phyloP scores from a whole-genome alignment of 2,113 vertebrate genomes.

The Tricholaema leucomelas region DNA sequence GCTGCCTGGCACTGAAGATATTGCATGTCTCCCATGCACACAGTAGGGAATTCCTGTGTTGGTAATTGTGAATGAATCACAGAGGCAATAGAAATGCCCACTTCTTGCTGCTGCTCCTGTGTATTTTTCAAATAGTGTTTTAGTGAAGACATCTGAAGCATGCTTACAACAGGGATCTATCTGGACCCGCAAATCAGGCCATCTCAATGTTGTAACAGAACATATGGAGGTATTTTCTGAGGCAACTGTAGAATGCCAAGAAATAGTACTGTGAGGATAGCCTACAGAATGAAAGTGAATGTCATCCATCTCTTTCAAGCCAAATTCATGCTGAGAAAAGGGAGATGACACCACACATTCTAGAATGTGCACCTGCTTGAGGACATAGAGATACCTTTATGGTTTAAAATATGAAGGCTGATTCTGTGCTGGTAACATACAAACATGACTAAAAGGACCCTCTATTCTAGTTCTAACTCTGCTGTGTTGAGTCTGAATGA shows the following conservation, averaged over 20 bases:
- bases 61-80: constrained; percentile 47
- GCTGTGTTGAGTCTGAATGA: background rate
- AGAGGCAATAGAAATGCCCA: constrained; percentile 3
- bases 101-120: background rate
- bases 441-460: background rate
- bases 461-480: background rate
- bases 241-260: background rate
- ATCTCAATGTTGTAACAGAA: background rate
- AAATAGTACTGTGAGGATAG: background rate
- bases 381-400: background rate
- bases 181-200: background rate
- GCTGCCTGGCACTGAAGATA: constrained; percentile 24
- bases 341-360: background rate
- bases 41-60: constrained; percentile 46
- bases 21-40: background rate
- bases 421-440: background rate
- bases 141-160: background rate
- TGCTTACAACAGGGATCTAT: background rate
- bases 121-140: constrained; percentile 12
- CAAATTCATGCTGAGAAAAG: constrained; percentile 9
- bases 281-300: background rate
- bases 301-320: background rate
- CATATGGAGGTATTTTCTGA: constrained; percentile 4
- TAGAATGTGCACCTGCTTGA: background rate
- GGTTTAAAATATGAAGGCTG: background rate